Evolutionary conservation across 2,888 invertebrate genomes (phyloP), one percentile per base, ranked within the genome.

Genomic region (Acronicta psi): DNA sequence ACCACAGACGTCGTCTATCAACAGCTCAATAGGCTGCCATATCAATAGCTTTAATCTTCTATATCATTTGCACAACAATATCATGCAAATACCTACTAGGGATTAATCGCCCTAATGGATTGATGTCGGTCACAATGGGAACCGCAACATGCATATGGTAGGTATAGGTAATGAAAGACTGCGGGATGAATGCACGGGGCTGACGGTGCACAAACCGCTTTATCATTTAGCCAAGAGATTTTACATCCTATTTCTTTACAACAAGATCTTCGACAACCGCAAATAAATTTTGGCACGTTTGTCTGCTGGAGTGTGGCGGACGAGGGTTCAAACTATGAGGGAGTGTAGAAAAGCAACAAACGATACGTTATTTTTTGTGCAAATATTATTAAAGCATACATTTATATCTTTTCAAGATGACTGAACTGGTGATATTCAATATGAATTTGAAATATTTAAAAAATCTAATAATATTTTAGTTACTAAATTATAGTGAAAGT

Each of bases 51-150:
- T 7, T 72, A 63, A 75, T 77, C 69, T 59, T 43, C 64, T 60
- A 49, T 45, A 55, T 62, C 50, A 54, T 86, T 82, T 82, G 75
- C 81, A 81, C 69, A 81, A 84, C 73, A 85, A 81, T 67, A 71
- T 71, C 69, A 82, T 83, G 85, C 89, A 88, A 90, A 92, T 87
- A 81, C 36, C 38, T 59, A 57, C 79, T 69, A 78, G 70, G 84
- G 85, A 87, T 91, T 92, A 92, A 92, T 91, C 88, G 84, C 57
- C 82, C 84, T 92, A 92, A 93, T 93, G 92, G 91, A 86, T 90
- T 81, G 87, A 86, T 87, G 87, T 84, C 82, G 85, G 85, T 86
- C 80, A 92, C 89, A 89, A 90, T 90, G 81, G 84, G 79, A 82
- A 89, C 90, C 91, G 87, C 91, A 89, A 89, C 88, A 88, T 91